These are phyloP conservation scores for Neopipo cinnamomea DNA, from an alignment of 2,113 vertebrate species.

Conservation along the genomic window DNA sequence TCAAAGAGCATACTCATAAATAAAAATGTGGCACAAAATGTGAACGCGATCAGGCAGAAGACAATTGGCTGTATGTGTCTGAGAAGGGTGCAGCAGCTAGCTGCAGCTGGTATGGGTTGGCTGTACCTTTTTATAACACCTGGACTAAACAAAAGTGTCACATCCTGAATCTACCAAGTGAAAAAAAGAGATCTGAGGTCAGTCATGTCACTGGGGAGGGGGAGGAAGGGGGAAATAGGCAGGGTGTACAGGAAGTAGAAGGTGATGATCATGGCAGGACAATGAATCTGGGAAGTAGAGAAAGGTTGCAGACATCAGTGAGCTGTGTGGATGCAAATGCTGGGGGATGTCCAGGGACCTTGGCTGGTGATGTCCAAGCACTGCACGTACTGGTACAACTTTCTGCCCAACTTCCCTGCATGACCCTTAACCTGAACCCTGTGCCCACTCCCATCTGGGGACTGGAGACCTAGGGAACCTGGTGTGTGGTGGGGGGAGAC, in stretches of 20 bases:
- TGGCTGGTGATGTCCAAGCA: not conserved
- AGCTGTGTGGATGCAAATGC: rapidly evolving
- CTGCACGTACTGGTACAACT: rapidly evolving
- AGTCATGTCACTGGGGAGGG: not conserved
- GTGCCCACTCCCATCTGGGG: rapidly evolving
- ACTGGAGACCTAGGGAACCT: not conserved
- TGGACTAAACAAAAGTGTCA: not conserved
- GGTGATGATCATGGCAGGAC: not conserved
- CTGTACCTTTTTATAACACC: not conserved
- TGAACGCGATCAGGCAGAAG: not conserved
- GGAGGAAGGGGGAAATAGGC: not conserved
- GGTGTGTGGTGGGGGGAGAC: rapidly evolving
- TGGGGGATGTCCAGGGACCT: not conserved
- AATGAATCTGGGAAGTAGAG: not conserved
- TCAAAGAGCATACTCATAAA: not conserved
- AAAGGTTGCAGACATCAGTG: not conserved
- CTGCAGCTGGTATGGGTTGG: not conserved
- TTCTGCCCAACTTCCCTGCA: not conserved
- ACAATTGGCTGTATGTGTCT: not conserved
- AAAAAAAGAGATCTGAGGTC: not conserved
- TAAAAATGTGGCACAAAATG: not conserved
- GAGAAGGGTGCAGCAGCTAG: not conserved
- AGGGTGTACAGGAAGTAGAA: not conserved
- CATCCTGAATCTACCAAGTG: not conserved
- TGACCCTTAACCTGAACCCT: not conserved